phyloP scores from a whole-genome alignment of 1,140 invertebrate species.

The Drosophila varians region DNA sequence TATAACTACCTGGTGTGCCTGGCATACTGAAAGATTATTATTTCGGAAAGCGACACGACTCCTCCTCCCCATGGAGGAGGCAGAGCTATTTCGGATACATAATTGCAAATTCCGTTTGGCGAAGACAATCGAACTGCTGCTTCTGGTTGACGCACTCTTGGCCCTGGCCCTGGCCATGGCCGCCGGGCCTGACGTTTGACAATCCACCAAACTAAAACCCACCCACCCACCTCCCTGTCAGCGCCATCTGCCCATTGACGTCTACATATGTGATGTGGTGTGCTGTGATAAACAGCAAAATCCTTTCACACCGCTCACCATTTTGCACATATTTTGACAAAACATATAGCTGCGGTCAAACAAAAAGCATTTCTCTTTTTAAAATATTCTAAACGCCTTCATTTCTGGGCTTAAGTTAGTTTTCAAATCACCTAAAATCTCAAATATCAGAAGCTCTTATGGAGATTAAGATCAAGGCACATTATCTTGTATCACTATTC shows the following conservation, averaged over 20 bases:
- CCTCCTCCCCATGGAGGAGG: conserved; percentile 12
- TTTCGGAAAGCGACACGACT: background rate
- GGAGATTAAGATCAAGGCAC: no score
- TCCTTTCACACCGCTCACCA: conserved; percentile 36
- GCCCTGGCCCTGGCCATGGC: conserved; percentile 59
- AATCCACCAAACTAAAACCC: conserved; percentile 16
- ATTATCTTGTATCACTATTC: no score
- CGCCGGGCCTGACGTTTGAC: conserved; percentile 32
- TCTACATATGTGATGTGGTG: conserved; percentile 17
- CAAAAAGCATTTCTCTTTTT: background rate
- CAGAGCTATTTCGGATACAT: conserved; percentile 36
- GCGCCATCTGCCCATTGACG: conserved; percentile 38
- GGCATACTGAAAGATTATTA: conserved; percentile 38
- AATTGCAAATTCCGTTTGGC: conserved; percentile 48
- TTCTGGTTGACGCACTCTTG: conserved; percentile 56
- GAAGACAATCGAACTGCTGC: conserved; percentile 23
- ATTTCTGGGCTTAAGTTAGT: background rate
- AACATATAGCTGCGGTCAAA: conserved; percentile 14
- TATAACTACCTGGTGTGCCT: conserved; percentile 15
- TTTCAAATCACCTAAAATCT: no score
- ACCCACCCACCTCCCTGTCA: conserved; percentile 6
- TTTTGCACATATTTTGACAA: conserved; percentile 27
- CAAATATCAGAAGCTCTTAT: no score
- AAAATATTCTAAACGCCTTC: background rate
- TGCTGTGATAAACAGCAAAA: conserved; percentile 45